Conservation (phyloP, 2,888 invertebrate genomes). For the Nomada fabriciana region DNA sequence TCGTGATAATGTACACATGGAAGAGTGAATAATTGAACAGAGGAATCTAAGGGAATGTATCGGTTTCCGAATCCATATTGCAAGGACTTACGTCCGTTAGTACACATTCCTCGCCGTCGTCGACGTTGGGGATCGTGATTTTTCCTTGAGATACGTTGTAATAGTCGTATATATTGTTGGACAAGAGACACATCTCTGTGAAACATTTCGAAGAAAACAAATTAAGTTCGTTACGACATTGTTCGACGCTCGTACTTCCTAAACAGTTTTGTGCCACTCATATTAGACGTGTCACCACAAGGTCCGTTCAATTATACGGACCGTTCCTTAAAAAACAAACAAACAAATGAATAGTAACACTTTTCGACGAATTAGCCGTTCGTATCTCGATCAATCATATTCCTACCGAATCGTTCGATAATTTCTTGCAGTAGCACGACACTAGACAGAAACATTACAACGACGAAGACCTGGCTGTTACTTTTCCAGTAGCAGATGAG, state of each 20-base stretch:
- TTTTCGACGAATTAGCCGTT: neutral
- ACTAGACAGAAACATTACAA: neutral
- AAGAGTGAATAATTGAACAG: neutral
- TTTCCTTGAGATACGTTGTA: conserved; percentile 98
- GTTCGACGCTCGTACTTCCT: neutral
- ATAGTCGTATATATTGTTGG: conserved; percentile 96
- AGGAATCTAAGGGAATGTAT: neutral
- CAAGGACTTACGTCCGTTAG: conserved; percentile 94
- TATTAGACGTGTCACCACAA: neutral
- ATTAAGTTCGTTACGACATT: conserved; percentile 13
- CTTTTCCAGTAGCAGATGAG: conserved; percentile 23
- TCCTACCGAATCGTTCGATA: neutral
- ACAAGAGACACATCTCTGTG: conserved; percentile 92
- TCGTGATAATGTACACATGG: conserved; percentile 25
- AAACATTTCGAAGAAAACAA: conserved; percentile 65
- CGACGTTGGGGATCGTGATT: conserved; percentile 96
- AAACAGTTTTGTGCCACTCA: neutral
- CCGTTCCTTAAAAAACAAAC: neutral
- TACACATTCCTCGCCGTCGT: conserved; percentile 96
- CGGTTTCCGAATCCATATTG: conserved; percentile 30
- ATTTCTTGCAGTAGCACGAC: neutral
- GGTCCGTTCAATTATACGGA: neutral
- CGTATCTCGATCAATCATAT: neutral
- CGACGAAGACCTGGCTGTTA: neutral
- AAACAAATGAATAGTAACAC: too few species aligned